These are phyloP conservation scores for Nudaria mundana DNA, from an alignment of 2,888 invertebrate species.

Conservation along the genomic window DNA sequence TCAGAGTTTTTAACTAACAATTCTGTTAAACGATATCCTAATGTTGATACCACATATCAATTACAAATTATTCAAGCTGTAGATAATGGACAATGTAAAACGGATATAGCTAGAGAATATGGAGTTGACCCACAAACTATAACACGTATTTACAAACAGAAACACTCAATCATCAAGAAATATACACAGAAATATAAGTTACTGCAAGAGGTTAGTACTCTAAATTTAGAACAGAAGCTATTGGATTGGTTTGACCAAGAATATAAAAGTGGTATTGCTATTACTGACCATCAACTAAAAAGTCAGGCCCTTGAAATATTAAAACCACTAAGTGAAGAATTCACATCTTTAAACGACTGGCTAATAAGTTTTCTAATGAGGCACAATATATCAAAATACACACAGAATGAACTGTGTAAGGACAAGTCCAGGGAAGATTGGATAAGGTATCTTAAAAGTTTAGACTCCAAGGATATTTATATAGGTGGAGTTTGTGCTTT, in stretches of 20 bases:
- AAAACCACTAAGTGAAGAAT: conserved; percentile 31
- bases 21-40: conserved; percentile 25
- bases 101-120: conserved; percentile 41
- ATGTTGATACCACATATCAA: conserved; percentile 38
- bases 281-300: conserved; percentile 33
- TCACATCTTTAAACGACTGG: conserved; percentile 38
- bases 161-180: conserved; percentile 36
- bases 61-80: conserved; percentile 42
- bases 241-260: conserved; percentile 39
- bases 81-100: conserved; percentile 41
- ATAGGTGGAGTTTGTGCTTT: conserved; percentile 38
- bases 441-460: conserved; percentile 28
- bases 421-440: conserved; percentile 31
- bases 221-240: conserved; percentile 38
- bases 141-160: conserved; percentile 39
- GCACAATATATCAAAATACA: conserved; percentile 38
- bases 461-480: conserved; percentile 33
- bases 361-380: conserved; percentile 36
- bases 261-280: conserved; percentile 27
- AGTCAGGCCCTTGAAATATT: conserved; percentile 35
- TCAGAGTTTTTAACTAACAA: conserved; percentile 23
- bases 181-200: conserved; percentile 35
- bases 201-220: conserved; percentile 25
- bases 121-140: conserved; percentile 40
- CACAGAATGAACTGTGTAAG: conserved; percentile 20